Evolutionary conservation across 2,888 invertebrate species (phyloP).

Genomic region (Leptopterna dolabrata): DNA sequence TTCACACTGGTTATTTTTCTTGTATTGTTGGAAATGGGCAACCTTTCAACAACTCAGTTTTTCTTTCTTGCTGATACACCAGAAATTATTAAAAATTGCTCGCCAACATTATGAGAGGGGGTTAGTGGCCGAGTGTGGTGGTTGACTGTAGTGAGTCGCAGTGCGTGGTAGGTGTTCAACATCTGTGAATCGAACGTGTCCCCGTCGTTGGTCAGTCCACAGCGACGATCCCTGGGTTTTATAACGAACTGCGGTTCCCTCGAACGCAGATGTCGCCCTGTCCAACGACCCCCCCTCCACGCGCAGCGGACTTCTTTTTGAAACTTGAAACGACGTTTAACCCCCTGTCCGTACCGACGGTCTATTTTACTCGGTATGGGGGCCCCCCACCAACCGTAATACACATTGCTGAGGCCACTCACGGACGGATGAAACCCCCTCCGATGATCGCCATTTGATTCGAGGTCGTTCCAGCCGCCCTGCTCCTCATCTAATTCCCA

Average conservation of each 20-base stretch:
- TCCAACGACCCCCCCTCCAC: too few species aligned
- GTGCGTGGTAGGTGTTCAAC: background rate
- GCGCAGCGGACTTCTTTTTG: background rate
- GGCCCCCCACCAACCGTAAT: background rate
- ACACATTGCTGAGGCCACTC: background rate
- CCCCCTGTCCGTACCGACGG: background rate
- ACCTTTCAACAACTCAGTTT: too few species aligned
- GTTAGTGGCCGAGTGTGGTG: too few species aligned
- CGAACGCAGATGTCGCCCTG: background rate
- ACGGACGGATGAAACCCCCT: background rate
- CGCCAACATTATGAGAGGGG: too few species aligned
- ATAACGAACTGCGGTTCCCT: slow-evolving; percentile 11
- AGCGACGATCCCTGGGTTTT: background rate
- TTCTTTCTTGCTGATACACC: too few species aligned
- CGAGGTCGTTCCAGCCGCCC: background rate
- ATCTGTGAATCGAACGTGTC: background rate
- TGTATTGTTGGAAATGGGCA: too few species aligned
- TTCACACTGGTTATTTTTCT: too few species aligned
- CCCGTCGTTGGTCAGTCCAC: background rate
- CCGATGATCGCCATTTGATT: slow-evolving; percentile 25
- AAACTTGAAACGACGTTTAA: background rate
- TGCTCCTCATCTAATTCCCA: background rate
- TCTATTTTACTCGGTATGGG: background rate
- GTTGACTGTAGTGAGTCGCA: too few species aligned
- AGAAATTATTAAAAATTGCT: too few species aligned